Evolutionary conservation across 1,140 invertebrate species (phyloP).

Genomic region (Galleria mellonella): DNA sequence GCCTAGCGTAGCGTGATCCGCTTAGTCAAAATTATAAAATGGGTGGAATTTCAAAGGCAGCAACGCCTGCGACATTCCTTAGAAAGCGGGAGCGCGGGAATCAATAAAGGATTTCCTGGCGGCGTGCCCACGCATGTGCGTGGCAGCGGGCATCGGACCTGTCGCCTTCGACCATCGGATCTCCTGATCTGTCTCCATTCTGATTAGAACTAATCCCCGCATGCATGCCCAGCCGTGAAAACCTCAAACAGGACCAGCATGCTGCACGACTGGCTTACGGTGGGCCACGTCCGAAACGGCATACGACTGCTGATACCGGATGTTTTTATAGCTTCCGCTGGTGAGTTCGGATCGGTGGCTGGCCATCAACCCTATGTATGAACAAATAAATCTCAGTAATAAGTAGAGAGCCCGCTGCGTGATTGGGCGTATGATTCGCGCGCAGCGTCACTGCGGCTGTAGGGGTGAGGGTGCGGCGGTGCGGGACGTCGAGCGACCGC

Average conservation of each 20-base stretch:
- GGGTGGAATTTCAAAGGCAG: constrained; percentile 58
- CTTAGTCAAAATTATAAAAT: constrained; percentile 46
- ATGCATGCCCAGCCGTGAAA: not conserved
- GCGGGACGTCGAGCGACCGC: constrained; percentile 15
- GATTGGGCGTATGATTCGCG: constrained; percentile 70
- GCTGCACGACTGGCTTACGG: not conserved
- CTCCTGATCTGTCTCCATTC: constrained; percentile 6
- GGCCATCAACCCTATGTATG: constrained; percentile 47
- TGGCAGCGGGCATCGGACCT: constrained; percentile 23
- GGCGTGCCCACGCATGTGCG: constrained; percentile 71
- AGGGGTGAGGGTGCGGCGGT: constrained; percentile 14
- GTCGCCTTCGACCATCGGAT: not conserved
- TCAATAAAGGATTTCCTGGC: constrained; percentile 73
- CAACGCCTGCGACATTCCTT: constrained; percentile 66
- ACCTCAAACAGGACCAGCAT: not conserved
- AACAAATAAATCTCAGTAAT: constrained; percentile 68
- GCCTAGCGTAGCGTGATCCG: constrained; percentile 32
- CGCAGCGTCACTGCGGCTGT: constrained; percentile 65
- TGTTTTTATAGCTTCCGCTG: constrained; percentile 8
- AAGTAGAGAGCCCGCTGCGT: constrained; percentile 53
- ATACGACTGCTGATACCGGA: constrained; percentile 2
- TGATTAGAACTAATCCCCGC: not conserved
- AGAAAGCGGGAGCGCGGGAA: constrained; percentile 67
- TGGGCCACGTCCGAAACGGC: not conserved
- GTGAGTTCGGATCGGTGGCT: constrained; percentile 19